These are phyloP conservation scores for Nycteola revayana DNA, from an alignment of 2,888 invertebrate species.

Conservation along the genomic window DNA sequence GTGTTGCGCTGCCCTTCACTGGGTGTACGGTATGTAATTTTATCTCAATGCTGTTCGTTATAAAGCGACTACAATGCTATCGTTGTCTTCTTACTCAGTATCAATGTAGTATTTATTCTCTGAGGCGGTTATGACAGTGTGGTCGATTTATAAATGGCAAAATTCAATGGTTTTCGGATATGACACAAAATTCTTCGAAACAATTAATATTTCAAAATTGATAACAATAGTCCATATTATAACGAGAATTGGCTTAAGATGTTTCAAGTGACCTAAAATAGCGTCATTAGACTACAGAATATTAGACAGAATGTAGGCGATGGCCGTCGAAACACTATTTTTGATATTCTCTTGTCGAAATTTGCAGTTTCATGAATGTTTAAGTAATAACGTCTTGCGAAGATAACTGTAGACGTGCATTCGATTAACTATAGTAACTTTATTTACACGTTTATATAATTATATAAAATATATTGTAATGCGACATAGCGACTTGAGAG, in stretches of 20 bases:
- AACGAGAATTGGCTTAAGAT: slow-evolving; percentile 59
- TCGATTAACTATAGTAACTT: slow-evolving; percentile 74
- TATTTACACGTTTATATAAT: slow-evolving; percentile 78
- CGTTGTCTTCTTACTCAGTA: slow-evolving; percentile 7
- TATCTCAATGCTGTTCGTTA: slow-evolving; percentile 11
- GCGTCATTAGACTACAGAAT: slow-evolving; percentile 70
- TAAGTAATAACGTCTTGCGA: slow-evolving; percentile 56
- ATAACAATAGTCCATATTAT: slow-evolving; percentile 62
- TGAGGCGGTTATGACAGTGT: slow-evolving; percentile 11
- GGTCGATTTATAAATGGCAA: slow-evolving; percentile 18
- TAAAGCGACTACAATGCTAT: slow-evolving; percentile 23
- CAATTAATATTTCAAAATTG: slow-evolving; percentile 48
- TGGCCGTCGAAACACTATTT: slow-evolving; percentile 78
- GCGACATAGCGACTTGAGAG: slow-evolving; percentile 71
- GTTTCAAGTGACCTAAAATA: slow-evolving; percentile 70
- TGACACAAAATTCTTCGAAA: slow-evolving; percentile 23
- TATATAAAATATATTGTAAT: slow-evolving; percentile 58
- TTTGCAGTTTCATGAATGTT: slow-evolving; percentile 72
- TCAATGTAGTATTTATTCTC: too few relatives aligned
- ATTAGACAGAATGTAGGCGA: slow-evolving; percentile 73
- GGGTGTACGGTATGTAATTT: slow-evolving; percentile 14
- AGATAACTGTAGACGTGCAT: slow-evolving; percentile 61
- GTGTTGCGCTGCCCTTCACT: slow-evolving; percentile 16
- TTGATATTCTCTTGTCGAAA: slow-evolving; percentile 82
- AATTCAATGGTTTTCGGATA: slow-evolving; percentile 12